Evolutionary conservation across 1,140 invertebrate species (phyloP).

Genomic region (Macrostomum lignano): DNA sequence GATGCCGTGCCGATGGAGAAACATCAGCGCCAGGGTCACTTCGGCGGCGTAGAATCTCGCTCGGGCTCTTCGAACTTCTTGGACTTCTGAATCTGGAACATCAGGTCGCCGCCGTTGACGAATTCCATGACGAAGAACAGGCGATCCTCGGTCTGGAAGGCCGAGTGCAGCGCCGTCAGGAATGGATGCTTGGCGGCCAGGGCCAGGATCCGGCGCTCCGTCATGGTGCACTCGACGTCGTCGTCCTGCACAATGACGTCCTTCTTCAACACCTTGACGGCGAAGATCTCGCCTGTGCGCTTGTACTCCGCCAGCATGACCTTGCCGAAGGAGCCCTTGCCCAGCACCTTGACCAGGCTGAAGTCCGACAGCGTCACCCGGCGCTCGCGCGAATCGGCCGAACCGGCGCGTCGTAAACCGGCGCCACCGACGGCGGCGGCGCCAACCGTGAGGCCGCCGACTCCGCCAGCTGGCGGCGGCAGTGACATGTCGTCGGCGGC

Average conservation of each 20-base stretch:
- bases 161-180: conserved; percentile 79
- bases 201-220: conserved; percentile 78
- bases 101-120: conserved; percentile 92
- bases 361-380: too few species aligned
- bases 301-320: conserved; percentile 88
- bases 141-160: conserved; percentile 74
- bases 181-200: conserved; percentile 88
- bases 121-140: conserved; percentile 98
- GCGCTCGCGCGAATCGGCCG: too few species aligned
- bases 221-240: conserved; percentile 96
- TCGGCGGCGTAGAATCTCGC: conserved; percentile 96
- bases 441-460: too few species aligned
- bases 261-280: conserved; percentile 91
- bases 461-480: too few species aligned
- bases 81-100: conserved; percentile 97
- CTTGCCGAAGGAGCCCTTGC: conserved; percentile 96
- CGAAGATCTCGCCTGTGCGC: conserved; percentile 74
- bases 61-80: conserved; percentile 86
- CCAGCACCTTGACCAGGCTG: conserved; percentile 46
- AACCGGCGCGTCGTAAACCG: too few species aligned
- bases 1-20: conserved; percentile 77
- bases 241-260: conserved; percentile 97
- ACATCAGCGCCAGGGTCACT: conserved; percentile 89
- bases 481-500: background rate
- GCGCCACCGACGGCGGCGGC: too few species aligned